phyloP scores from a whole-genome alignment of 2,888 invertebrate genomes.

The Gerris lacustris region DNA sequence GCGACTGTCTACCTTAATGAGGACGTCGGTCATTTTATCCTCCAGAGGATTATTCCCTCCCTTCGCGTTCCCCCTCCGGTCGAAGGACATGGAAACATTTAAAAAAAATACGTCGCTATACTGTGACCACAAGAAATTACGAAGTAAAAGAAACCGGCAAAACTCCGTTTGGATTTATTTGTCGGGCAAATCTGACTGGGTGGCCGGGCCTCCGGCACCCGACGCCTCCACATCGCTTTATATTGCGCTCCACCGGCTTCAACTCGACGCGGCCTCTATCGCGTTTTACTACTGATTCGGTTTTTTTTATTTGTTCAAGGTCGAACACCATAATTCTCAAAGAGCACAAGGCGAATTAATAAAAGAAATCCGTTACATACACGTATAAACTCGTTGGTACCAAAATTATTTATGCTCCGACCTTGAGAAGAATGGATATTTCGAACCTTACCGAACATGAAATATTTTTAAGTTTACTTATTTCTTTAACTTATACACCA shows the following conservation, averaged over 20 bases:
- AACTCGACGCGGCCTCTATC: background rate
- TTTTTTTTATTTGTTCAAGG: background rate
- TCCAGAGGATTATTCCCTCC: too few species aligned
- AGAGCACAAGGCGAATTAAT: background rate
- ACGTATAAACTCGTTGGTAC: background rate
- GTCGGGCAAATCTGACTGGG: background rate
- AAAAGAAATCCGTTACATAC: background rate
- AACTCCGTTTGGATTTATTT: background rate
- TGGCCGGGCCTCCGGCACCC: background rate
- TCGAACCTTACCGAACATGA: too few species aligned
- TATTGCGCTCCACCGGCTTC: background rate
- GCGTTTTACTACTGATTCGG: background rate
- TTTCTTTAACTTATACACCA: too few species aligned
- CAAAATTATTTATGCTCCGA: background rate
- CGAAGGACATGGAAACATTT: too few species aligned
- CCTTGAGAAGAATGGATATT: background rate
- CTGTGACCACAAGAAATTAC: too few species aligned
- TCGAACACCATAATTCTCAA: background rate
- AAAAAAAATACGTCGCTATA: too few species aligned
- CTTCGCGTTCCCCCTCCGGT: too few species aligned
- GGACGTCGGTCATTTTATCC: background rate
- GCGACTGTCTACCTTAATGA: background rate
- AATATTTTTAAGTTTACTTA: too few species aligned
- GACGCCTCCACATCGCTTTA: constrained; percentile 1
- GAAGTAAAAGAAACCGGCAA: background rate